Base-by-base conservation (phyloP, 2,113 vertebrate species). In the Carlito syrichta region DNA sequence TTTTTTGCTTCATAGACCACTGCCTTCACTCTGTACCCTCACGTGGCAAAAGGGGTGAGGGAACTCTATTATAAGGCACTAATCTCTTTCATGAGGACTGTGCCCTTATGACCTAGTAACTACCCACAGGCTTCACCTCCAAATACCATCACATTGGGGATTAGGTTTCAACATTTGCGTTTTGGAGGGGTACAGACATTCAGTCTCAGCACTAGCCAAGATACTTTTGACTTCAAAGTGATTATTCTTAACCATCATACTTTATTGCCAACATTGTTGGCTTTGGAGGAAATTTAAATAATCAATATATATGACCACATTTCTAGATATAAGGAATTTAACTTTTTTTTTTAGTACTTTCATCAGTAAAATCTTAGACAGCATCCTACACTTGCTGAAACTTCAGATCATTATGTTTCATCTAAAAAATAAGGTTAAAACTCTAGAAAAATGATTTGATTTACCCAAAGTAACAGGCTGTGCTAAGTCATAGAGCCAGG, bases 381-480 rank as follows among this genome's bases (percentile, higher is more conserved):
- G 56, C 14, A 79, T 52, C 13, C 63, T 90, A 63, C 43, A 94
- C n/a, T n/a, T n/a, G 25, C 52, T 89, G 30, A 83, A 96, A 62
- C 11, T 16, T 91, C n/a, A 50, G 43, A 83, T 92, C 4, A 45
- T 94, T 95, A 95, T 66, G 32, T 83, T 87, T 84, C 48, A 85
- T 95, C 95, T 96, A 54, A 92, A 97, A 79, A 89, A 90, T 83
- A 94, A 95, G 66, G 30, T 60, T 48, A 92, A 95, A 87, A 63
- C 56, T 74, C 32, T 71, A 69, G 50, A 76, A 84, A 91, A 35
- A 32, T 88, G 58, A 66, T 35, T 50, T 89, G 50, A 77, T 79
- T 74, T 95, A 48, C 5, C 27, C 40, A 84, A 19, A 76, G 40
- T 90, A 77, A 48, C 23, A 71, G 52, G 89, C 25, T 82, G 14